Base-by-base conservation (phyloP, 2,888 invertebrate species). In the Eupelmus urozonus region DNA sequence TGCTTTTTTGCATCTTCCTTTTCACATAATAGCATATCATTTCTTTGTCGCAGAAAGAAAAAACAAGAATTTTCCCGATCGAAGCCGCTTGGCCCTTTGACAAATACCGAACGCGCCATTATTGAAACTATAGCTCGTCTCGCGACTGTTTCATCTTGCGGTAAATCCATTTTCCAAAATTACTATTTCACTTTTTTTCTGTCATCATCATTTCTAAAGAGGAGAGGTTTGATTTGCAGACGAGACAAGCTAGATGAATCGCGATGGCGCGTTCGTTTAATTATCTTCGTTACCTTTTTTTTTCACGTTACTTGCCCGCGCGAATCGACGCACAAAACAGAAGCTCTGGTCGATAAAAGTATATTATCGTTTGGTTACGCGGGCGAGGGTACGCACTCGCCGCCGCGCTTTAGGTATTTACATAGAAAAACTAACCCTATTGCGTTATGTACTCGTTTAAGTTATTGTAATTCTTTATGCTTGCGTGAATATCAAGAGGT, bases 351-450 rank as follows among this genome's bases (percentile, higher is more conserved):
- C 85, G 86, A 87, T 87, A 86, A 88, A 87, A 88, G 76, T 75
- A 88, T 85, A 87, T 88, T 87, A 85, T 88, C 84, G 84, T 87
- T 78, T 88, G 88, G 88, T 88, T 86, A 86, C 87, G 82, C 83
- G 85, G 85, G 85, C 87, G 86, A 88, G 88, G 88, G 85, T 86
- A 84, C 83, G 84, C 86, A 86, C 86, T 85, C 86, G 82, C 82
- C 80, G 62, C 84, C 82, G 82, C 83, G 85, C 85, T 84, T 85
- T 85, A 85, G 83, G 83, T 84, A 84, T 84, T 82, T 84, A 84
- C 84, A 84, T 86, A 86, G 87, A 88, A 87, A 88, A 88, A 88
- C 89, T 89, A 89, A 89, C 85, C 87, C 89, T 89, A 89, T 86
- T 86, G 85, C 84, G 84, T 87, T 86, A 88, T 87, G 86, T 87